Conservation (phyloP, 2,888 invertebrate genomes). For the Pardosa pseudoannulata region DNA sequence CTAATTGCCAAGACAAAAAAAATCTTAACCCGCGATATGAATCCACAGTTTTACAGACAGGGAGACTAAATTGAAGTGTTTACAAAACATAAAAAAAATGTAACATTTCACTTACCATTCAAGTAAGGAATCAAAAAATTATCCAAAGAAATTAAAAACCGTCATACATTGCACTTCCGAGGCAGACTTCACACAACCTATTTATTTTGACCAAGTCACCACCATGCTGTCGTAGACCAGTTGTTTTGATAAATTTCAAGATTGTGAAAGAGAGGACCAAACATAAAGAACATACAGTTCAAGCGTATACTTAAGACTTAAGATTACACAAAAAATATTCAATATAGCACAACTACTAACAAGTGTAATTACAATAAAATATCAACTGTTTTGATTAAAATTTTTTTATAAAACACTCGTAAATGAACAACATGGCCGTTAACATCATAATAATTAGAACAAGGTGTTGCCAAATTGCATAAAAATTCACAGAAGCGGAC, state of each 20-base stretch:
- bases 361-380: conserved; percentile 20
- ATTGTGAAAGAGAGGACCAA: conserved; percentile 21
- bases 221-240: conserved; percentile 69
- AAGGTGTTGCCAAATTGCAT: conserved; percentile 47
- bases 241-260: conserved; percentile 66
- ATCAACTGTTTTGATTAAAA: conserved; percentile 46
- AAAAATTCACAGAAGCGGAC: background rate
- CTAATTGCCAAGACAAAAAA: no score
- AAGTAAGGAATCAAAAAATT: conserved; percentile 14
- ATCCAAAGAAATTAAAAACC: conserved; percentile 26
- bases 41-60: no score
- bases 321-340: background rate
- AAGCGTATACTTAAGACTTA: conserved; percentile 14
- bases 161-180: conserved; percentile 27
- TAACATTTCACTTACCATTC: conserved; percentile 5
- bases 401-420: conserved; percentile 54
- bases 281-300: conserved; percentile 21
- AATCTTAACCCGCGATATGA: no score
- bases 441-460: conserved; percentile 56
- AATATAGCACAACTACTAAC: conserved; percentile 4
- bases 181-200: conserved; percentile 54
- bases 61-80: background rate
- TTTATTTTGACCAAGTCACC: conserved; percentile 71
- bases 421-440: conserved; percentile 69
- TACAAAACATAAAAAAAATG: background rate